Evolutionary conservation across 2,797 vertebrate genomes (phyloP), one percentile per base, ranked within the genome.

Genomic region (Thaleichthys pacificus): DNA sequence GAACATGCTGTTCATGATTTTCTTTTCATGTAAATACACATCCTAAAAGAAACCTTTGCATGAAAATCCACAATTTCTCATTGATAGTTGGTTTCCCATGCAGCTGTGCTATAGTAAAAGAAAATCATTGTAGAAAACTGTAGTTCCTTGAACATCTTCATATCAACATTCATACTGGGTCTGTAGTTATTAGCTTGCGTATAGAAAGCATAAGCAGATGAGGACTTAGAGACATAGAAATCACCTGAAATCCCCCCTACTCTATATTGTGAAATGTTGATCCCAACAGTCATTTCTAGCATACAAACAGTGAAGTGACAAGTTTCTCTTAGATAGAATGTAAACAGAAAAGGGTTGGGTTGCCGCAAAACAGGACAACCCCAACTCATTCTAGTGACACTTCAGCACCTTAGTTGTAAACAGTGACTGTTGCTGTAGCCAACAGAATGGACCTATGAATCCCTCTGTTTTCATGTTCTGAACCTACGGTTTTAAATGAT

Each of bases 231-330:
- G 17, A 67, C 24, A 49, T 30, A 5, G 17, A 67, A 17, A 51
- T 66, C 5, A 54, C 15, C 65, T 12, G 28, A 47, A 26, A 42
- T 51, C 8, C 19, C 22, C 5, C 17, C 32, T 68, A 58, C 68
- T 82, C 90, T 85, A 69, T 89, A 14, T 83, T 71, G 87, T 91
- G 81, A 76, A 85, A 86, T 84, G 74, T 86, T 70, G 81, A 86
- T 72, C 80, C 76, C 69, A 82, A 80, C 73, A 79, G 72, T 82
- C 69, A 76, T 86, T 75, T 49, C 8, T 54, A 28, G 70, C 58
- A 30, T 3, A 67, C 8, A 63, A 67, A 67, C 26, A 3, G 42
- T 49, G 17, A 30, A 28, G 26, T 54, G 72, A 30, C 67, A 70
- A 72, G 72, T 58, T 75, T 65, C 35, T 69, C 68, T 73, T 77